Evolutionary conservation across 2,113 vertebrate genomes (phyloP).

Genomic region (Eudyptes chrysolophus): DNA sequence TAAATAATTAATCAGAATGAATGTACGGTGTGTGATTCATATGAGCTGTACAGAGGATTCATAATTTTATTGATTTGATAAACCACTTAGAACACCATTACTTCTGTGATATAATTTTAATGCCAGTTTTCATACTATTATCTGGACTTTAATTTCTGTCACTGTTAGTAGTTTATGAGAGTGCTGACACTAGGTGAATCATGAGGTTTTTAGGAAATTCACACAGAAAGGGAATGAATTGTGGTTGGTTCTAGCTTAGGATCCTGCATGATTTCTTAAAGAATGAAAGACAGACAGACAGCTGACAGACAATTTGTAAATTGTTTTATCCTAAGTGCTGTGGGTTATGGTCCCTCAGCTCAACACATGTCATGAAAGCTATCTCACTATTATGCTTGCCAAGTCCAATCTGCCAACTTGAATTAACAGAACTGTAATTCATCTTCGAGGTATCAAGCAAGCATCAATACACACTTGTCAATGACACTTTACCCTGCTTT

Average conservation of each 20-base stretch:
- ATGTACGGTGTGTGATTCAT: background rate
- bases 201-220: background rate
- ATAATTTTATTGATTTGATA: background rate
- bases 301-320: constrained; percentile 8
- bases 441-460: constrained; percentile 18
- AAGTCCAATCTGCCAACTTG: constrained; percentile 10
- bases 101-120: background rate
- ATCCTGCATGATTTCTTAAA: background rate
- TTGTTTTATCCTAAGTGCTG: constrained; percentile 23
- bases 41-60: background rate
- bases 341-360: constrained; percentile 2
- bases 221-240: background rate
- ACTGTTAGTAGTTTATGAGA: background rate
- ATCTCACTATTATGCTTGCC: background rate
- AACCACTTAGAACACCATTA: background rate
- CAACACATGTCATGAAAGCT: background rate
- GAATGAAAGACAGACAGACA: background rate
- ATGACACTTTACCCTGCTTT: background rate
- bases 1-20: background rate
- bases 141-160: background rate
- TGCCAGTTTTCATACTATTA: background rate
- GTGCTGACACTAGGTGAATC: background rate
- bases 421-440: constrained; percentile 34
- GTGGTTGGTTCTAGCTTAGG: background rate
- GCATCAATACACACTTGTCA: background rate